Evolutionary conservation across 2,797 vertebrate genomes (phyloP).

Genomic region (Rhinatrema bivittatum): DNA sequence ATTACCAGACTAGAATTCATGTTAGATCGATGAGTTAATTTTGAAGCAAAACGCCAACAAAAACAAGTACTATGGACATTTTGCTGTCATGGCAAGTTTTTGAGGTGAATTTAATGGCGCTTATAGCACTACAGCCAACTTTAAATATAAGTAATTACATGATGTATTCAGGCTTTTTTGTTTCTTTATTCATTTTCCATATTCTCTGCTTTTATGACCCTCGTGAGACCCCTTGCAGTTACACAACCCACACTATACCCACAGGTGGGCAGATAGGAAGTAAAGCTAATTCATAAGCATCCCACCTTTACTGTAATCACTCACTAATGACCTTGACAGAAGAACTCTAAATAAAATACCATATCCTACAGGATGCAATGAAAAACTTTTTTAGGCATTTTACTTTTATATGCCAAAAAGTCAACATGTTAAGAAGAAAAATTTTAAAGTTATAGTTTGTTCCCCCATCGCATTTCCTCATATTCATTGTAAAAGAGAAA

Average conservation of each 20-base stretch:
- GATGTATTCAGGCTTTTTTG: constrained; percentile 29
- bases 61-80: constrained; percentile 77
- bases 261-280: constrained; percentile 48
- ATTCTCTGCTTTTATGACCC: constrained; percentile 48
- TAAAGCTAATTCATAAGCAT: constrained; percentile 40
- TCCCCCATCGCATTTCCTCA: too few species aligned
- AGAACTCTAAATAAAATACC: constrained; percentile 32
- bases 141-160: constrained; percentile 23
- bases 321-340: constrained; percentile 44
- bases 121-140: constrained; percentile 30
- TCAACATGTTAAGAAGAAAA: constrained; percentile 28
- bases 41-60: constrained; percentile 72
- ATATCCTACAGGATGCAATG: constrained; percentile 30
- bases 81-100: constrained; percentile 68
- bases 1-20: constrained; percentile 69
- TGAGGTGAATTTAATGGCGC: constrained; percentile 60
- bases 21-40: constrained; percentile 78
- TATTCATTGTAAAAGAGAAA: too few species aligned
- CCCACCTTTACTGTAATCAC: constrained; percentile 37
- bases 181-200: constrained; percentile 50
- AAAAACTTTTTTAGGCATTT: too few species aligned
- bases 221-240: constrained; percentile 29
- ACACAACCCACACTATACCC: constrained; percentile 46
- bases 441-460: constrained; percentile 19
- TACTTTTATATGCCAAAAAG: constrained; percentile 31